Evolutionary conservation across 2,888 invertebrate species (phyloP), one percentile per base, ranked within the genome.

Genomic region (Exocentrus adspersus): DNA sequence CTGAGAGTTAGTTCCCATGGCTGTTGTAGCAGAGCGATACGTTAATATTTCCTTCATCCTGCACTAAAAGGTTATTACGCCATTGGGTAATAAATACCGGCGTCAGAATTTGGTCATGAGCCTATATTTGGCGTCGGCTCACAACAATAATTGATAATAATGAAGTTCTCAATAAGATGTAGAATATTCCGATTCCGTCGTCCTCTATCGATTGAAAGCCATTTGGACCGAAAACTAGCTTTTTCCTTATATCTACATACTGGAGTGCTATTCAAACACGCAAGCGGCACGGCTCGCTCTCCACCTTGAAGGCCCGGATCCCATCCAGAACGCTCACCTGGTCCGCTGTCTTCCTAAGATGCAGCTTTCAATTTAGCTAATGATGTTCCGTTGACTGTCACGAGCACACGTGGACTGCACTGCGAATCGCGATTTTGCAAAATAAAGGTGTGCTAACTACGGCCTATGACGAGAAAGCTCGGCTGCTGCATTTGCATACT

Each of bases 331-430:
- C 52, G 59, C 62, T 45, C 59, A 67, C 48, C 67, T 75, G 81
- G 76, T 45, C 78, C 65, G 65, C 78, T 79, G 78, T 78, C 77
- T 72, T 72, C 76, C 77, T 79, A 81, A 82, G 81, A 82, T 82
- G 82, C 82, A 81, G 81, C 82, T 82, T 82, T 82, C 82, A 82
- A 82, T 82, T 82, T 82, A 78, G 81, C 82, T 82, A 82, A 82
- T 82, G 82, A 82, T 81, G 81, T 82, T 81, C 81, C 80, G 79
- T 81, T 80, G 81, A 81, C 81, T 82, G 82, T 82, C 82, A 80
- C 80, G 78, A 79, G 80, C 81, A 81, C 73, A 81, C 81, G 80
- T 76, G 78, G 79, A 79, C 80, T 79, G 79, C 76, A 78, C 74
- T 72, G 72, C 76, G 78, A 78, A 78, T 79, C 73, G 78, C 79